Evolutionary conservation across 2,888 invertebrate species (phyloP).

Genomic region (Slavum lentiscoides): DNA sequence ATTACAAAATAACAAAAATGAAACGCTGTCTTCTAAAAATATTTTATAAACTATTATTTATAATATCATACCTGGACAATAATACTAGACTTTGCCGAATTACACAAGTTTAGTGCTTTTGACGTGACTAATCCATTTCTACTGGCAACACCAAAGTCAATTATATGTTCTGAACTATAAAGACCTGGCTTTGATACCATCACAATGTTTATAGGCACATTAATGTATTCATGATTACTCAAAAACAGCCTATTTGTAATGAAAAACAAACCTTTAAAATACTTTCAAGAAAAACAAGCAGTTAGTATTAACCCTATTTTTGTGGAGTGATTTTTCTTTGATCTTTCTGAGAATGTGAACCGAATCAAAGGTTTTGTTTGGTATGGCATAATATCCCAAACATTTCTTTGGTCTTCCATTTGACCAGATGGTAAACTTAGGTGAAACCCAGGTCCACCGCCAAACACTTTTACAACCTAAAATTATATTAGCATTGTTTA

Average conservation of each 20-base stretch:
- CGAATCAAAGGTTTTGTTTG: slow-evolving; percentile 46
- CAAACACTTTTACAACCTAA: slow-evolving; percentile 49
- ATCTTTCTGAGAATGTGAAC: slow-evolving; percentile 41
- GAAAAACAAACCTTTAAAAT: background rate
- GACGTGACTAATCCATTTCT: slow-evolving; percentile 51
- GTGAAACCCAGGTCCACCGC: slow-evolving; percentile 43
- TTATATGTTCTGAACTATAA: slow-evolving; percentile 48
- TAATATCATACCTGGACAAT: slow-evolving; percentile 38
- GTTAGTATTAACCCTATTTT: slow-evolving; percentile 38
- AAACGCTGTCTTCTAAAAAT: background rate
- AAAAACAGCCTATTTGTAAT: slow-evolving; percentile 34
- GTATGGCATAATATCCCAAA: slow-evolving; percentile 51
- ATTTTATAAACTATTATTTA: background rate
- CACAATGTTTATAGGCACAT: slow-evolving; percentile 47
- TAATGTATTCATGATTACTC: slow-evolving; percentile 49
- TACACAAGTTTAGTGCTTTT: slow-evolving; percentile 43
- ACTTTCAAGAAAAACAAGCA: background rate
- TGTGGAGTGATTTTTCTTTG: slow-evolving; percentile 45
- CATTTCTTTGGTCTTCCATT: slow-evolving; percentile 52
- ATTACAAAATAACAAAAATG: background rate
- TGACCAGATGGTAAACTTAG: slow-evolving; percentile 38
- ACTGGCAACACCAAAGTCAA: slow-evolving; percentile 49
- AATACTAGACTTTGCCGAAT: slow-evolving; percentile 48
- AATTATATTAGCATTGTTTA: background rate
- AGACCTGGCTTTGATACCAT: slow-evolving; percentile 51